Evolutionary conservation across 2,888 invertebrate genomes (phyloP).

Genomic region (Tetrapedia diversipes): DNA sequence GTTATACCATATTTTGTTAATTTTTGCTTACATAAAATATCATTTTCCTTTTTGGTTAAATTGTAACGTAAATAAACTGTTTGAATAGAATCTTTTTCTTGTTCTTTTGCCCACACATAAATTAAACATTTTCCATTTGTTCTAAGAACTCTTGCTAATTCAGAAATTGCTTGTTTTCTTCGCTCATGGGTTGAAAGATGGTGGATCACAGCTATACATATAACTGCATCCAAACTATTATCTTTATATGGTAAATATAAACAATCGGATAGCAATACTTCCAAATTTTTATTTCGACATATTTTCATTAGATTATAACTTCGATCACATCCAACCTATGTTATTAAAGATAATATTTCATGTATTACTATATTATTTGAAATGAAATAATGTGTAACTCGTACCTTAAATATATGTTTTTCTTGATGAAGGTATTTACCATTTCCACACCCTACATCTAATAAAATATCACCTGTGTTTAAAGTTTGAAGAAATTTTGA

Average conservation of each 20-base stretch:
- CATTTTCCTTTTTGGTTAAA: conserved; percentile 83
- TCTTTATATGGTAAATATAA: conserved; percentile 89
- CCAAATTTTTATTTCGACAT: conserved; percentile 85
- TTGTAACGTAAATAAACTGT: conserved; percentile 88
- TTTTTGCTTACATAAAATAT: conserved; percentile 54
- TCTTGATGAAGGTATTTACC: conserved; percentile 92
- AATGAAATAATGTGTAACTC: not conserved
- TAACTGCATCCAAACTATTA: conserved; percentile 89
- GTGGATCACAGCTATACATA: conserved; percentile 98
- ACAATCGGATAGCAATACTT: conserved; percentile 91
- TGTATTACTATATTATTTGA: not conserved
- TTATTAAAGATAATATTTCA: conserved; percentile 39
- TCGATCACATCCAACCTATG: conserved; percentile 92
- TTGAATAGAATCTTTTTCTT: conserved; percentile 86
- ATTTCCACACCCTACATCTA: conserved; percentile 99
- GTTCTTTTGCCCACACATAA: conserved; percentile 98
- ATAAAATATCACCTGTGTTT: conserved; percentile 87
- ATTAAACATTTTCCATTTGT: conserved; percentile 91
- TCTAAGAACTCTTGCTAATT: conserved; percentile 90
- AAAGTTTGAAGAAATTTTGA: conserved; percentile 89
- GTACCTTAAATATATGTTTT: conserved; percentile 73
- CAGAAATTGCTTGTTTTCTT: conserved; percentile 88
- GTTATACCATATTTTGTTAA: conserved; percentile 71
- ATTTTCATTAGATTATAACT: conserved; percentile 88
- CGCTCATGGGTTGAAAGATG: conserved; percentile 94